Base-by-base conservation (phyloP, 2,888 invertebrate genomes). In the Deilephila elpenor region DNA sequence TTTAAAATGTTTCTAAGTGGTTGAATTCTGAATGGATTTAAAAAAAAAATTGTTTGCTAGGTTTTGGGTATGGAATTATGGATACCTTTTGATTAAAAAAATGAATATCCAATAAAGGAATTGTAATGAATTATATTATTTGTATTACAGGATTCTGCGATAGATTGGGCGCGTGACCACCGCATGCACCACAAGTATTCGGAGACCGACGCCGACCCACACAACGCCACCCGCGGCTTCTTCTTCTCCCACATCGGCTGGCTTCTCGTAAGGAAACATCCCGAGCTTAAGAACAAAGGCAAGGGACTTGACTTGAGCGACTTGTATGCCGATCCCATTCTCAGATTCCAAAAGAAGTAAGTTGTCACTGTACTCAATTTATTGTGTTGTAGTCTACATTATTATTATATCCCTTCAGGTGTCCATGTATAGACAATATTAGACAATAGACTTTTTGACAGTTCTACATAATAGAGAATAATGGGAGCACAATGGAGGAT, bases 211-310 rank as follows among this genome's bases (percentile, higher is more conserved):
- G 98, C 98, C 0, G 98, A 99, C 92, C 98, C 98, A 0, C 98
- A 99, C 89, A 98, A 98, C 87, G 98, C 98, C 2, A 97, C 96
- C 3, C 95, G 98, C 37, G 99, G 99, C 14, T 98, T 99, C 95
- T 99, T 99, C 96, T 99, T 99, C 93, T 96, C 99, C 0, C 99
- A 99, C 90, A 96, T 99, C 82, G 99, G 99, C 75, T 99, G 99
- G 99, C 95, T 99, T 76, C 92, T 99, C 74, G 97, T 97, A 83
- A 96, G 96, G 82, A 99, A 99, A 89, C 99, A 99, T 88, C 98
- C 98, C 0, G 97, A 98, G 78, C 97, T 99, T 59, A 97, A 96
- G 87, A 95, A 93, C 77, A 98, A 98, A 89, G 99, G 99, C 84
- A 97, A 97, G 81, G 96, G 96, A 67, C 95, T 99, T 37, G 98